Evolutionary conservation across 2,113 vertebrate genomes (phyloP).

Genomic region (Rutilus rutilus): DNA sequence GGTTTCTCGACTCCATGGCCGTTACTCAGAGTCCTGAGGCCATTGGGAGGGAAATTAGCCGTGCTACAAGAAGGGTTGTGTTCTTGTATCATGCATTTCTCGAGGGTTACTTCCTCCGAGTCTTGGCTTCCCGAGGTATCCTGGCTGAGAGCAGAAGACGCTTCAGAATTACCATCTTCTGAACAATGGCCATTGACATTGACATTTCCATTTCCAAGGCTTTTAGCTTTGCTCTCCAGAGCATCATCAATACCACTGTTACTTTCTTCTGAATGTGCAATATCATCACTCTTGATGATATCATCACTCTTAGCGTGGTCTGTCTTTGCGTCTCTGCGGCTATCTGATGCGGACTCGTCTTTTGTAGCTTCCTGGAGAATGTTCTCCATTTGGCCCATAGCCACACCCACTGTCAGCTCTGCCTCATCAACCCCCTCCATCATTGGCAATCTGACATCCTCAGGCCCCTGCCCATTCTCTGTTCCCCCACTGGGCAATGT

Average conservation of each 20-base stretch:
- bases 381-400: constrained; percentile 94
- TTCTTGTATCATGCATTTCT: constrained; percentile 47
- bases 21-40: constrained; percentile 69
- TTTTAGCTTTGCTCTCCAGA: not conserved
- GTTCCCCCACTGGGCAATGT: constrained; percentile 58
- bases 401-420: constrained; percentile 86
- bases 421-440: constrained; percentile 70
- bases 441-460: constrained; percentile 52
- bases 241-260: constrained; percentile 15
- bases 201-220: not conserved
- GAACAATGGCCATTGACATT: constrained; percentile 63
- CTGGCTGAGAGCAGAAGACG: constrained; percentile 11
- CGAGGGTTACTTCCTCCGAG: constrained; percentile 35
- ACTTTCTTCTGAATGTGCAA: constrained; percentile 18
- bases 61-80: constrained; percentile 15
- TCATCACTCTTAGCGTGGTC: not conserved
- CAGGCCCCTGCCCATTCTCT: constrained; percentile 68
- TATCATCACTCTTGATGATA: not conserved
- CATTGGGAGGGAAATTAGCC: constrained; percentile 30
- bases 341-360: constrained; percentile 76
- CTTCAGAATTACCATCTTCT: constrained; percentile 46
- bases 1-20: constrained; percentile 55
- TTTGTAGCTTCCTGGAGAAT: constrained; percentile 93
- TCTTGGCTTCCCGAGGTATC: constrained; percentile 47
- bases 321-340: constrained; percentile 51